phyloP scores from a whole-genome alignment of 2,797 vertebrate genomes.

The Gastrophryne carolinensis region DNA sequence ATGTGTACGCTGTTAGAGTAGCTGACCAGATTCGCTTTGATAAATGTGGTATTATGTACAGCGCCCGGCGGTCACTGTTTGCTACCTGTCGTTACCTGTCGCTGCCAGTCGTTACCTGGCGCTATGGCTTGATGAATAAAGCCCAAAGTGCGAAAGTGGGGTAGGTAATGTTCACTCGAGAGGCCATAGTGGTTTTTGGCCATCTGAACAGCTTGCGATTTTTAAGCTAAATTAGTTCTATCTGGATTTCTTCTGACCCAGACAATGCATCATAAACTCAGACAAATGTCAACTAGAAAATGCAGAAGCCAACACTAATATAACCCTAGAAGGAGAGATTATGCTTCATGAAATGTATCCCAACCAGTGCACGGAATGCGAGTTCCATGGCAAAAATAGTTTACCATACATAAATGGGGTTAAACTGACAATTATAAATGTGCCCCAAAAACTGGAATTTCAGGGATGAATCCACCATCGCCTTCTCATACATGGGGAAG shows the following conservation, averaged over 20 bases:
- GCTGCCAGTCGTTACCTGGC: too few species aligned
- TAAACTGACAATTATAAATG: not conserved
- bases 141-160: too few species aligned
- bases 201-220: not conserved
- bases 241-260: not conserved
- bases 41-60: too few species aligned
- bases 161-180: too few species aligned
- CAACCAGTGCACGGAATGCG: not conserved
- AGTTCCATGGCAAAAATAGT: not conserved
- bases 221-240: not conserved
- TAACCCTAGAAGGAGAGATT: not conserved
- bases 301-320: not conserved
- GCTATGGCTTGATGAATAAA: too few species aligned
- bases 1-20: too few species aligned
- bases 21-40: too few species aligned
- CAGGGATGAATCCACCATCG: too few species aligned
- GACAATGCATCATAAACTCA: not conserved
- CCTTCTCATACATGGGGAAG: too few species aligned
- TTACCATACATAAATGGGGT: not conserved
- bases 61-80: too few species aligned
- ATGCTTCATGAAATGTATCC: not conserved
- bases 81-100: too few species aligned
- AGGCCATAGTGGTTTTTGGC: not conserved
- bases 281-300: not conserved
- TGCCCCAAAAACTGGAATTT: too few species aligned